Evolutionary conservation across 2,113 vertebrate genomes (phyloP).

Genomic region (Mionectes macconnelli): DNA sequence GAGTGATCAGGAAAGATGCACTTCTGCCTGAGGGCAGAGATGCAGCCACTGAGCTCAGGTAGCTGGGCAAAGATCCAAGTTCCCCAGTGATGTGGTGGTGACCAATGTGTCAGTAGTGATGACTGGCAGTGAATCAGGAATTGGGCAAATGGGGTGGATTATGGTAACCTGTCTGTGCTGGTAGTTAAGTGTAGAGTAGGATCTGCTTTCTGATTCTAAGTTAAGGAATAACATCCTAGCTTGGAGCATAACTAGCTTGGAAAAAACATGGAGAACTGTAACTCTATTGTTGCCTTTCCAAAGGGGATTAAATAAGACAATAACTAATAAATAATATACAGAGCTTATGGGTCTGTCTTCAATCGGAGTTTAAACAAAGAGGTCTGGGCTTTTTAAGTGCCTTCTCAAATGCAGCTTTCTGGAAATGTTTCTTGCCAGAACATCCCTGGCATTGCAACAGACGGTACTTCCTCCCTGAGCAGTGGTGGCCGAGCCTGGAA

Average conservation of each 20-base stretch:
- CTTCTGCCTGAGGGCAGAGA: background rate
- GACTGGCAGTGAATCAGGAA: background rate
- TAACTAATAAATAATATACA: constrained; percentile 50
- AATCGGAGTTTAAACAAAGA: constrained; percentile 33
- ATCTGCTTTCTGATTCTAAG: constrained; percentile 1
- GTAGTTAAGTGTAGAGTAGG: background rate
- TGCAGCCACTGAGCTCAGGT: background rate
- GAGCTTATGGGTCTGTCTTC: constrained; percentile 38
- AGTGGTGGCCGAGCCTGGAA: background rate
- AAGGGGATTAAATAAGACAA: constrained; percentile 52
- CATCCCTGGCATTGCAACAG: constrained; percentile 5
- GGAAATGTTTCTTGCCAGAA: background rate
- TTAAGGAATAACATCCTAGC: background rate
- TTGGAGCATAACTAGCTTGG: background rate
- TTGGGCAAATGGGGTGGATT: background rate
- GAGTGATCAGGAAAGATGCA: background rate
- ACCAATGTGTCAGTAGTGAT: background rate
- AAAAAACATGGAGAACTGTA: background rate
- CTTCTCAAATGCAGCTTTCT: background rate
- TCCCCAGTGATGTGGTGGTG: background rate
- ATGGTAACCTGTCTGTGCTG: background rate
- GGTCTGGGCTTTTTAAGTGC: constrained; percentile 34
- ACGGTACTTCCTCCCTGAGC: background rate
- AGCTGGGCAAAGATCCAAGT: background rate
- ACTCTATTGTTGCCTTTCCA: constrained; percentile 51